Base-by-base conservation (phyloP, 2,113 vertebrate species). In the Casuarius casuarius region DNA sequence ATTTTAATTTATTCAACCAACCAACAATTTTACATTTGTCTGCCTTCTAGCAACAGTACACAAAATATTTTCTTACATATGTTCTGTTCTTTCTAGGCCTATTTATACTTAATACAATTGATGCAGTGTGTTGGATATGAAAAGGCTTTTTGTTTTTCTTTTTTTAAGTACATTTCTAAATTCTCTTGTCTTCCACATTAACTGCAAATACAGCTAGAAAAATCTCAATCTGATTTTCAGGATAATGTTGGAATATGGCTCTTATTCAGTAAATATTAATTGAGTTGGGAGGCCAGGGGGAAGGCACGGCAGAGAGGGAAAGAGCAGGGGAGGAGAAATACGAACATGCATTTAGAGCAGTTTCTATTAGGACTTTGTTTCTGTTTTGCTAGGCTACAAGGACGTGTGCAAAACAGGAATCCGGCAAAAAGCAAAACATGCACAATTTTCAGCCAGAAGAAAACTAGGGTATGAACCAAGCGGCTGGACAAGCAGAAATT, bases 231-330 rank as follows among this genome's bases (percentile, higher is more conserved):
- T 95, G 35, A 87, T 79, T 76, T 66, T 79, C 73, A 93, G 73
- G 65, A 88, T 91, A 84, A 96, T 79, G 84, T 58, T 87, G 54
- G 70, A 95, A 77, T 76, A 82, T 87, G 74, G 71, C 87, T 94
- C 71, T 82, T 73, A 40, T 84, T 92, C 90, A 77, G 67, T 70
- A 96, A 96, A 94, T 93, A 94, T 88, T 94, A 88, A 91, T 77
- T 78, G 75, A 70, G 94, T 95, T 88, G 83, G 40, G 63, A 38
- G 38, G 38, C 38, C 8, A 8, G 82, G 31, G 12, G 46, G 52
- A 44, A 3, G 9, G 56, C 38, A 72, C 7, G 5, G 35, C 28
- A 82, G 25, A 9, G 33, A 78, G 23, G 58, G 12, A 56, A 54
- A 71, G 59, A 85, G 4, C 11, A 61, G 76, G 46, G 31, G 68